phyloP scores from a whole-genome alignment of 2,113 vertebrate genomes.

The Hemiscyllium ocellatum region DNA sequence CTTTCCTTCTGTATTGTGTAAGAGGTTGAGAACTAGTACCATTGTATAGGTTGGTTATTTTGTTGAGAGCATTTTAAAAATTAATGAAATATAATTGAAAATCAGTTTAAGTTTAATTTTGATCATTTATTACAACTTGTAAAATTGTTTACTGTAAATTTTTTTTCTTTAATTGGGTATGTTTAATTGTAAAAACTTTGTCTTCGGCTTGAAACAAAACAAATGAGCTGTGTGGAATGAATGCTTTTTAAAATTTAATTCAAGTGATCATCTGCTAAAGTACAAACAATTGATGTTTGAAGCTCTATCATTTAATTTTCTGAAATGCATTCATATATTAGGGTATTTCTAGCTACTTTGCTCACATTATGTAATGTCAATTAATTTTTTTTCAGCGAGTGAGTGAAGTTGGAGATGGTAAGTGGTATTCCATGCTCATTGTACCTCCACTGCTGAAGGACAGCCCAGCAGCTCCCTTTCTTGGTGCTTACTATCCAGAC shows the following conservation, averaged over 20 bases:
- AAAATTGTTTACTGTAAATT: neutral
- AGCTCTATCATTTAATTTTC: neutral
- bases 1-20: neutral
- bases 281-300: neutral
- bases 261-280: neutral
- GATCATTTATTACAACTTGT: neutral
- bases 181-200: neutral
- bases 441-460: slow-evolving; percentile 91
- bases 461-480: slow-evolving; percentile 83
- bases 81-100: neutral
- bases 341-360: slow-evolving; percentile 32
- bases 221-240: neutral
- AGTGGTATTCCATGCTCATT: slow-evolving; percentile 97
- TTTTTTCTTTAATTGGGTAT: neutral
- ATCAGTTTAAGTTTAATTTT: neutral
- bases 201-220: neutral
- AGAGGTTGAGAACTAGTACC: neutral
- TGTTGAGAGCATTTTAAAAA: neutral
- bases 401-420: slow-evolving; percentile 81
- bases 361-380: slow-evolving; percentile 37
- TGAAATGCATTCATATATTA: neutral
- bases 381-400: slow-evolving; percentile 69
- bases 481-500: slow-evolving; percentile 90
- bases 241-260: neutral
- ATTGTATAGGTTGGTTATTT: neutral